These are phyloP conservation scores for Triplophysa siluroides DNA, from an alignment of 2,113 vertebrate species.

Conservation along the genomic window DNA sequence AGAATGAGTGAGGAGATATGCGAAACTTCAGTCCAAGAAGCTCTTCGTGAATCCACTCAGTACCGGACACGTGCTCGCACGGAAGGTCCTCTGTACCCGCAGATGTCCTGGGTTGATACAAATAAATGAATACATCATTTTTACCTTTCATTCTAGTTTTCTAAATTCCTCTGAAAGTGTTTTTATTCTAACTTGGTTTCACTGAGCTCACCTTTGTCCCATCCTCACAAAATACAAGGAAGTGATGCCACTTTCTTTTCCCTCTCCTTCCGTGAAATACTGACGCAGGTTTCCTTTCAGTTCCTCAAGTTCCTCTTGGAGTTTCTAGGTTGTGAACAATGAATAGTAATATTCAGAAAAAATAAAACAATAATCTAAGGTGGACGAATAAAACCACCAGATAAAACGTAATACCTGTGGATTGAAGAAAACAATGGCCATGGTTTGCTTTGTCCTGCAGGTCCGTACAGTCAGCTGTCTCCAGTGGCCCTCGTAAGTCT, in stretches of 20 bases:
- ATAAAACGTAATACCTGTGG: constrained; percentile 81
- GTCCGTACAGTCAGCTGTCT: constrained; percentile 93
- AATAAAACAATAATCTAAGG: not conserved
- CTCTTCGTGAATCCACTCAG: constrained; percentile 86
- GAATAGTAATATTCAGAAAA: too few relatives aligned
- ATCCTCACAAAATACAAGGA: constrained; percentile 92
- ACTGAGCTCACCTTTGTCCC: constrained; percentile 83
- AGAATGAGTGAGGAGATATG: constrained; percentile 96
- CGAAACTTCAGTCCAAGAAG: constrained; percentile 88
- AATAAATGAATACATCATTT: not conserved
- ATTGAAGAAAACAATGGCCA: constrained; percentile 92
- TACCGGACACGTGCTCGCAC: constrained; percentile 86
- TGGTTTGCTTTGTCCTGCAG: constrained; percentile 80
- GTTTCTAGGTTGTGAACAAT: constrained; percentile 74
- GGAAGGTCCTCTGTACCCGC: constrained; percentile 86
- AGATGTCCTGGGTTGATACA: constrained; percentile 75
- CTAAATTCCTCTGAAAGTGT: too few relatives aligned
- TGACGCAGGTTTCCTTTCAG: constrained; percentile 81
- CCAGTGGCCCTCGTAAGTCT: constrained; percentile 94
- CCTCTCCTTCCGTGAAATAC: constrained; percentile 83
- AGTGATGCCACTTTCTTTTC: constrained; percentile 83
- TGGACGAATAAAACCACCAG: not conserved
- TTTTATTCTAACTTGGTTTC: too few relatives aligned
- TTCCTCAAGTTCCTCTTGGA: constrained; percentile 74
- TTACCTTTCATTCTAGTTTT: not conserved